These are phyloP conservation scores for Scaptomyza pallida DNA, from an alignment of 1,140 invertebrate species.

Conservation along the genomic window DNA sequence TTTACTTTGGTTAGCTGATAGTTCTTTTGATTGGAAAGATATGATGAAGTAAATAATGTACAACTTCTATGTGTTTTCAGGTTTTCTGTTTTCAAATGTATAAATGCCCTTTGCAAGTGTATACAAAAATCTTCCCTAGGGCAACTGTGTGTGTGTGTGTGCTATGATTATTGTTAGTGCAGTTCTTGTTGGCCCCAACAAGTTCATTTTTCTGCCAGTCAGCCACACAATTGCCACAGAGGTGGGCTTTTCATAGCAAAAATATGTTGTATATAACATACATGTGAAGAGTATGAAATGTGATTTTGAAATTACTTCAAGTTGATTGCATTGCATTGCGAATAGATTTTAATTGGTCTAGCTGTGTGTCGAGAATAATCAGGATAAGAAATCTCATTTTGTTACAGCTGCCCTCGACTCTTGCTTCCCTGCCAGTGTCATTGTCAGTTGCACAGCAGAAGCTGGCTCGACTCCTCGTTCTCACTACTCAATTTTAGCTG, in stretches of 20 bases:
- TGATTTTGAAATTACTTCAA: slow-evolving; percentile 62
- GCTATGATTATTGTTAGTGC: neutral
- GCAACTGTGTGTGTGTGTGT: slow-evolving; percentile 40
- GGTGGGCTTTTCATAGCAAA: slow-evolving; percentile 16
- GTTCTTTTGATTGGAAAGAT: no score
- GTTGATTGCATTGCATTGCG: slow-evolving; percentile 47
- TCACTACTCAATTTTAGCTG: slow-evolving; percentile 16
- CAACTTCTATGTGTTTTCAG: no score
- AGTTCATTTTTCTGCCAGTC: slow-evolving; percentile 72
- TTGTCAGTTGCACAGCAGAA: neutral
- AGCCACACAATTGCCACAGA: slow-evolving; percentile 58
- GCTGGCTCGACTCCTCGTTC: neutral
- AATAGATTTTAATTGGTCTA: slow-evolving; percentile 62
- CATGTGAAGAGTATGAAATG: slow-evolving; percentile 44
- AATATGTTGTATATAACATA: slow-evolving; percentile 25
- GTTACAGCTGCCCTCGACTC: neutral
- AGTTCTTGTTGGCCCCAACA: slow-evolving; percentile 25
- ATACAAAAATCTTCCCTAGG: slow-evolving; percentile 48
- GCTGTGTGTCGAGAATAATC: slow-evolving; percentile 14
- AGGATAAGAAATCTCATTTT: slow-evolving; percentile 34
- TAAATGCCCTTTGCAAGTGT: neutral
- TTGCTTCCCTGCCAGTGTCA: neutral
- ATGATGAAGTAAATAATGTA: no score
- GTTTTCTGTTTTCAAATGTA: neutral
- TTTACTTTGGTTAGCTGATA: no score